Base-by-base conservation (phyloP, 2,888 invertebrate species). In the Tipula lateralis region DNA sequence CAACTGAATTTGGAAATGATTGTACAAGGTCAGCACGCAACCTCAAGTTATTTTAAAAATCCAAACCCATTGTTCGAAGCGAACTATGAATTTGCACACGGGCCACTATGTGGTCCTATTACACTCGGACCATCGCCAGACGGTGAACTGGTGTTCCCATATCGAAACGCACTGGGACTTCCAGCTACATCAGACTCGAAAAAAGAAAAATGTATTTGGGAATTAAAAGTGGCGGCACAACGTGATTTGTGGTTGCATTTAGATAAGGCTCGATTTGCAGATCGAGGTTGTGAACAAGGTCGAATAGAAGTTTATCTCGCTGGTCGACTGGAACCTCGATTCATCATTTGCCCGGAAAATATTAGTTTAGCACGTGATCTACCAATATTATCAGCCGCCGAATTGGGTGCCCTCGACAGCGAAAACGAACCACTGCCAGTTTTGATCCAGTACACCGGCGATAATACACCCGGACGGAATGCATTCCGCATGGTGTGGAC, bases 401-500 rank as follows among this genome's bases (percentile, higher is more conserved):
- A 96, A 88, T 91, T 96, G 84, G 94, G 94, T 0, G 90, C 93
- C 19, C 90, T 92, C 0, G 89, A 90, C 1, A 91, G 92, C 39
- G 92, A 93, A 87, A 93, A 92, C 86, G 93, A 93, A 86, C 93
- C 93, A 0, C 90, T 93, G 85, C 93, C 93, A 0, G 92, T 94
- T 50, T 92, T 94, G 85, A 93, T 95, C 85, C 94, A 95, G 84
- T 95, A 95, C 86, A 94, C 94, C 0, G 93, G 93, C 0, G 95
- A 95, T 66, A 93, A 95, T 0, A 95, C 95, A 86, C 96, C 96
- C 0, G 95, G 96, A 0, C 92, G 95, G 85, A 96, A 96, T 9
- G 94, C 96, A 12, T 97, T 97, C 88, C 96, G 96, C 88, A 94
- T 97, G 39, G 96, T 95, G 13, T 97, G 97, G 97, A 97, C 96